These are phyloP conservation scores for Ephydatia muelleri DNA, from an alignment of 37 sponge, comb jelly and placozoan genomes.

Conservation along the genomic window DNA sequence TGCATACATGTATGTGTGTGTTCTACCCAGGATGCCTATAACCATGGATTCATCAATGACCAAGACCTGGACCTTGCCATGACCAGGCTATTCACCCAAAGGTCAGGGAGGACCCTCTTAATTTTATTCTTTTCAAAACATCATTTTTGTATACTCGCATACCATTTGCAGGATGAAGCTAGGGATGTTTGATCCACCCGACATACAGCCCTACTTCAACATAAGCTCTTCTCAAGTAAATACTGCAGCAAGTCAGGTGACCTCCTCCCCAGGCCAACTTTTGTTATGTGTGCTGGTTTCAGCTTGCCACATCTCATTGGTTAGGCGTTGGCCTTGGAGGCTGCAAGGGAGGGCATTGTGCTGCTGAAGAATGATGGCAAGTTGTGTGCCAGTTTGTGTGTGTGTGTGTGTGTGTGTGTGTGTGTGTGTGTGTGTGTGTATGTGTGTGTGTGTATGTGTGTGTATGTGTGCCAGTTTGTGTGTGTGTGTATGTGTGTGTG, in stretches of 20 bases:
- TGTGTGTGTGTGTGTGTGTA: constrained; percentile 9
- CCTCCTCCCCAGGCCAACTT: not conserved
- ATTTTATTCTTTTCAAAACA: not conserved
- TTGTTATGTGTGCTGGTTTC: not conserved
- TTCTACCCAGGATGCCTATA: constrained; percentile 52
- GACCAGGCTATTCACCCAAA: constrained; percentile 53
- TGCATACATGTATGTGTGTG: not conserved
- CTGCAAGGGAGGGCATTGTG: constrained; percentile 71
- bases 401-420: not conserved
- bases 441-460: not conserved
- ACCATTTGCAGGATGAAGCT: constrained; percentile 48
- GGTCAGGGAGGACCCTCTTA: constrained; percentile 21
- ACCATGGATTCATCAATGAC: constrained; percentile 56
- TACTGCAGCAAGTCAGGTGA: constrained; percentile 57
- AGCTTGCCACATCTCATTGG: not conserved
- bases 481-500: constrained; percentile 14
- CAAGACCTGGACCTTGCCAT: constrained; percentile 58
- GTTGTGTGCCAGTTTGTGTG: not conserved
- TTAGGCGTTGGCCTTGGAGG: constrained; percentile 66
- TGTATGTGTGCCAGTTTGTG: not conserved
- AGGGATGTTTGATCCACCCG: constrained; percentile 77
- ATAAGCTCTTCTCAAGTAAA: constrained; percentile 56
- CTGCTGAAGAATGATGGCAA: constrained; percentile 67
- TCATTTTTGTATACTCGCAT: not conserved
- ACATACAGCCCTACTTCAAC: constrained; percentile 55